Conservation (phyloP, 1,140 invertebrate genomes). For the Heterodera schachtii region DNA sequence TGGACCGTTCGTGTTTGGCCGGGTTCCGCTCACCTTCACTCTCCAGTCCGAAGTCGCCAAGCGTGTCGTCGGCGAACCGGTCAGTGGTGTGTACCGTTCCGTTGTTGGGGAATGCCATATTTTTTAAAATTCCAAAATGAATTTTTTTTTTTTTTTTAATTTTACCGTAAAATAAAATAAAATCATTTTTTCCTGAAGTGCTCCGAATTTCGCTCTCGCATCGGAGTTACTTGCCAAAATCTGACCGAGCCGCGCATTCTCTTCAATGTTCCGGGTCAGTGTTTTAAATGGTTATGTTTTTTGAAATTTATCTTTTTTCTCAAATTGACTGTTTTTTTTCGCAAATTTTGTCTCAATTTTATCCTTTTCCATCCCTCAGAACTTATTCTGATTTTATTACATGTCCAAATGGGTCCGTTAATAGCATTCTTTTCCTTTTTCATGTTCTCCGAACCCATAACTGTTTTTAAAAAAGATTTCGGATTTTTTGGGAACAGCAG, state of each 20-base stretch:
- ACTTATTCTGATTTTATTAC: no score
- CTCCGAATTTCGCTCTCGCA: slow-evolving; percentile 85
- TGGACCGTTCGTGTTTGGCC: slow-evolving; percentile 81
- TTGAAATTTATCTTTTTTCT: no score
- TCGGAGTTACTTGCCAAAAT: slow-evolving; percentile 81
- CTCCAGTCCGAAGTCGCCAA: slow-evolving; percentile 89
- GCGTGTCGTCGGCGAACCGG: slow-evolving; percentile 76
- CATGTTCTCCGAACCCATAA: no score
- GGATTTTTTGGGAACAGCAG: no score
- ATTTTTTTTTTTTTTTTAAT: slow-evolving; percentile 71
- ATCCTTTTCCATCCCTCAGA: no score
- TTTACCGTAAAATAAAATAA: no score
- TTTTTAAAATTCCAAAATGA: slow-evolving; percentile 30
- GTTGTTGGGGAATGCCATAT: slow-evolving; percentile 51
- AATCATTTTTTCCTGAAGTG: slow-evolving; percentile 66
- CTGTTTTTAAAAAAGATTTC: no score
- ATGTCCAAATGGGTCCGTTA: no score
- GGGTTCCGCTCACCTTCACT: slow-evolving; percentile 85
- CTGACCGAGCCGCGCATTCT: slow-evolving; percentile 75
- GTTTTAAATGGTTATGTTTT: no score
- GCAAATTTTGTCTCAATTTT: no score
- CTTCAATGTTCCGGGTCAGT: slow-evolving; percentile 82
- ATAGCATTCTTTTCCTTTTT: no score
- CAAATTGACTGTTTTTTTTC: no score
- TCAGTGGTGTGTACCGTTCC: slow-evolving; percentile 28